Evolutionary conservation across 2,113 vertebrate genomes (phyloP), one percentile per base, ranked within the genome.

Genomic region (Zootoca vivipara): DNA sequence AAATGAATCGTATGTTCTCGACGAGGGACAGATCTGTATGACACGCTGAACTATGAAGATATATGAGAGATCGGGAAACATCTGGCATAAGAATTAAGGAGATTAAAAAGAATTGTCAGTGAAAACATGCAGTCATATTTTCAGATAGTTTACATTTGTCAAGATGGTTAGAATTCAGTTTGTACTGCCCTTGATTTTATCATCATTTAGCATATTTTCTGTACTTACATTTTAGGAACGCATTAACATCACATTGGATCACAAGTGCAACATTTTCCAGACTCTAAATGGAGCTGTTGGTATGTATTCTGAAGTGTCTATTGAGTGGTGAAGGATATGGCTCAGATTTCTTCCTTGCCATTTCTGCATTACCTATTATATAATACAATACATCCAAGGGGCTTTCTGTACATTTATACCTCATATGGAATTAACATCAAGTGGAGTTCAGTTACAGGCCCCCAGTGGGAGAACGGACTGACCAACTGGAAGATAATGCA

Each of bases 231-330:
- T 95, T 94, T 94, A 99, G 99, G 97, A 98, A 93, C 95, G 40
- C 78, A 93, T 99, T 90, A 99, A 99, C 92, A 98, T 99, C 94
- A 99, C 98, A 81, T 94, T 99, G 97, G 99, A 99, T 95, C 99
- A 99, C 95, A 99, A 97, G 94, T 99, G 98, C 95, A 95, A 97
- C 92, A 99, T 99, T 97, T 99, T 99, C 95, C 99, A 99, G 96
- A 98, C 98, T 88, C 94, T 99, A 88, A 99, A 99, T 83, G 99
- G 98, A 89, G 99, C 99, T 79, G 90, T 98, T 90, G 99, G 99
- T 99, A 96, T 97, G 98, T 92, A 70, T 79, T 8, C 73, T 82
- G 40, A 90, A 74, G 84, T 91, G 3, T 7, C 40, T 6, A 9
- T 82, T 85, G 40, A 77, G 22, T 77, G 35, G 22, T 58, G 15